Evolutionary conservation across 1,140 invertebrate species (phyloP), one percentile per base, ranked within the genome.

Genomic region (Drosophila parvula): DNA sequence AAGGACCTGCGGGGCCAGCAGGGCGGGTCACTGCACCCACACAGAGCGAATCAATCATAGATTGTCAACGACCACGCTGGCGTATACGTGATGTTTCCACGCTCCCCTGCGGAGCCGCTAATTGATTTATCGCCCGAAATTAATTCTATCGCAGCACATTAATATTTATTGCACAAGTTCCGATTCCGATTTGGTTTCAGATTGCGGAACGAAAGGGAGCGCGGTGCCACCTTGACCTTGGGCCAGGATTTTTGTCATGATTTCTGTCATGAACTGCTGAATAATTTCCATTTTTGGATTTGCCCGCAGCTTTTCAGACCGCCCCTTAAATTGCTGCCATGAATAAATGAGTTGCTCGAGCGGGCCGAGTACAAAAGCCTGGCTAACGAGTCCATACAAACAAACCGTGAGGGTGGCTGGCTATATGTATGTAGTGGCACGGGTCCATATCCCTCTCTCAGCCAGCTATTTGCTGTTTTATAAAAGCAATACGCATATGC

Each of bases 401-500:
- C 73, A 75, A 65, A 75, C 73, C 57, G 60, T 30, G 53, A 14
- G 34, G 18, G 41, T 36, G 43, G 40, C 5, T 4, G 14, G 16
- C 30, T 6, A 14, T n/a, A 22, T 55, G 50, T n/a, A 22, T 55
- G 50, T 11, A 12, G 57, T 16, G 40, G 3, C 5, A 7, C 10
- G 36, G 32, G 48, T 34, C 22, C 48, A 34, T 45, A 22, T 47
- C 34, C 41, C 36, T 16, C 43, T 11, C 32, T 32, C 38, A 50
- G 41, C 51, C 75, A 61, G 68, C 64, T 88, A 78, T 84, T 84
- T 84, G 68, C 81, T 77, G 74, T 78, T 80, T 74, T 84, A 83
- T 88, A 79, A 86, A 86, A 77, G 83, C 83, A 88, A 89, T 88
- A 83, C 76, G 73, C 83, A 88, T 83, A 82, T 73, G 75, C 43